phyloP scores from a whole-genome alignment of 2,113 vertebrate species.

The Ageneiosus marmoratus region DNA sequence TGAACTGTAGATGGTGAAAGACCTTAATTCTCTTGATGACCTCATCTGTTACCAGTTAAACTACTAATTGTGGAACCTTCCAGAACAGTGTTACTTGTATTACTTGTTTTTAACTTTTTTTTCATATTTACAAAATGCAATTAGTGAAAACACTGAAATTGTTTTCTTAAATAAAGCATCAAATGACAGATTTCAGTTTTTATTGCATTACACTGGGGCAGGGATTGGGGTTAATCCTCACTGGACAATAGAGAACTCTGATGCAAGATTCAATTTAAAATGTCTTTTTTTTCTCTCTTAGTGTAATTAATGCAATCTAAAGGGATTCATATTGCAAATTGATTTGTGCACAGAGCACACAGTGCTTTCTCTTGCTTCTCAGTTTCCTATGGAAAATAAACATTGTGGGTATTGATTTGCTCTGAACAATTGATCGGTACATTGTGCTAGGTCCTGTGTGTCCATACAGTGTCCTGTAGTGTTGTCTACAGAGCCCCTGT shows the following conservation, averaged over 20 bases:
- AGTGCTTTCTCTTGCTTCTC: background rate
- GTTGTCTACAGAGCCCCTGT: background rate
- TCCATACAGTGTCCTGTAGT: no score
- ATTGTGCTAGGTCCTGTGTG: background rate
- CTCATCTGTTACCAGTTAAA: no score
- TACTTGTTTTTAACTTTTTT: no score
- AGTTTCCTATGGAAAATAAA: constrained; percentile 23
- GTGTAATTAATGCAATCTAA: background rate
- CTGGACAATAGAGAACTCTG: background rate
- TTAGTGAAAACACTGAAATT: no score
- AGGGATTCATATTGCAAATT: background rate
- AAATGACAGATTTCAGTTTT: no score
- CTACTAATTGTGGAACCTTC: no score
- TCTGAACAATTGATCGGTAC: constrained; percentile 8
- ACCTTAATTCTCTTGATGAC: no score
- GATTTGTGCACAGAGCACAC: background rate
- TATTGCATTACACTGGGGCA: no score
- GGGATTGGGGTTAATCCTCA: background rate
- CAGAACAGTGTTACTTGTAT: no score
- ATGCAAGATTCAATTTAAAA: background rate
- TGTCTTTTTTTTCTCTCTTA: background rate
- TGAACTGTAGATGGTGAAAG: no score
- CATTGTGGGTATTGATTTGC: constrained; percentile 4
- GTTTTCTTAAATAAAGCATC: no score
- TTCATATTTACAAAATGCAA: no score